Evolutionary conservation across 1,140 invertebrate genomes (phyloP).

Genomic region (Saccostrea echinata): DNA sequence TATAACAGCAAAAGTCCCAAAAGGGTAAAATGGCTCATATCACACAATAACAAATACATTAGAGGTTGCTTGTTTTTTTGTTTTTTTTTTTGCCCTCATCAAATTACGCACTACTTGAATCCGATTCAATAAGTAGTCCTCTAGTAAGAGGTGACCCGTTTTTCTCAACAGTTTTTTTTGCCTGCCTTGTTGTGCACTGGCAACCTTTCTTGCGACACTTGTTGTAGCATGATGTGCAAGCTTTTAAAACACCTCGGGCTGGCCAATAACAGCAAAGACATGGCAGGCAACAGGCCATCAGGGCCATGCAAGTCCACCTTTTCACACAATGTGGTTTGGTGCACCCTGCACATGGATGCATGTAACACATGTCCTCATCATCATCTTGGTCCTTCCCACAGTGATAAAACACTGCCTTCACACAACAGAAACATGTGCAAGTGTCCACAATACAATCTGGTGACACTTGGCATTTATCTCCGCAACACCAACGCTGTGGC

Average conservation of each 20-base stretch:
- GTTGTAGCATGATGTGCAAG: conserved; percentile 90
- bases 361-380: conserved; percentile 84
- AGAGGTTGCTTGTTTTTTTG: conserved; percentile 11
- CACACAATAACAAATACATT: conserved; percentile 29
- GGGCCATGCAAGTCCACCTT: conserved; percentile 91
- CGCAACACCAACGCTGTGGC: conserved; percentile 93
- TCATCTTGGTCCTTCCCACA: conserved; percentile 89
- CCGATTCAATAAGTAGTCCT: conserved; percentile 58
- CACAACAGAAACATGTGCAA: conserved; percentile 94
- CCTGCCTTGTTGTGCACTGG: conserved; percentile 65
- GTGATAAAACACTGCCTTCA: conserved; percentile 95
- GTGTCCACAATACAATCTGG: conserved; percentile 92
- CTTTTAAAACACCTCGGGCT: conserved; percentile 88
- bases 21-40: conserved; percentile 37
- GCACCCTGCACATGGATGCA: conserved; percentile 91
- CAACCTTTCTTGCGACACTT: conserved; percentile 87
- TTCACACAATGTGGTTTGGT: conserved; percentile 84
- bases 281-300: conserved; percentile 88
- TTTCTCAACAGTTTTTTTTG: conserved; percentile 54
- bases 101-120: conserved; percentile 57
- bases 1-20: conserved; percentile 36
- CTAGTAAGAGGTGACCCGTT: conserved; percentile 57
- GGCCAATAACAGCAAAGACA: conserved; percentile 96
- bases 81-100: conserved; percentile 24
- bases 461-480: conserved; percentile 91